Conservation (phyloP, 2,888 invertebrate genomes). For the Melieria crassipennis region DNA sequence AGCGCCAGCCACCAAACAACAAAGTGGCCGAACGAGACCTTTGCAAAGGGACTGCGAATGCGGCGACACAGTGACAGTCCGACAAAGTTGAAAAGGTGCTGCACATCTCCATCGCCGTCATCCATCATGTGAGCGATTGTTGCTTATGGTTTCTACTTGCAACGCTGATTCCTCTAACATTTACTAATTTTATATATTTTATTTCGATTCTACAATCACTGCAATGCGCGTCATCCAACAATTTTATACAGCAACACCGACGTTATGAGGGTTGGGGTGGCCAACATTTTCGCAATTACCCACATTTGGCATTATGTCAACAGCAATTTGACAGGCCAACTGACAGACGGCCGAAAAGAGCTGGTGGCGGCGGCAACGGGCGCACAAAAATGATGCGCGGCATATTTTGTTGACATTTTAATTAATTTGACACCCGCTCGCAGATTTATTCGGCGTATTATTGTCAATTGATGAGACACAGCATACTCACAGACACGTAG, state of each 20-base stretch:
- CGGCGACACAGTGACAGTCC: background rate
- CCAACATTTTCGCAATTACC: background rate
- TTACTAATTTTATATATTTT: too few species aligned
- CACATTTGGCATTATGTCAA: background rate
- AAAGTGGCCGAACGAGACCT: background rate
- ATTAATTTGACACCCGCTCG: conserved; percentile 46
- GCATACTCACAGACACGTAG: background rate
- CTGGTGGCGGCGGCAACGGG: conserved; percentile 8
- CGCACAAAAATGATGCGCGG: conserved; percentile 35
- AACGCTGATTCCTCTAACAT: too few species aligned
- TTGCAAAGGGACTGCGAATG: background rate
- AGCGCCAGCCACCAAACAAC: background rate
- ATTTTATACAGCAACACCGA: too few species aligned
- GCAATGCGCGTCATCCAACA: too few species aligned
- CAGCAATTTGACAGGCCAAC: background rate
- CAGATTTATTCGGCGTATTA: conserved; percentile 8
- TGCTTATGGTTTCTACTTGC: too few species aligned
- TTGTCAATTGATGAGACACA: background rate
- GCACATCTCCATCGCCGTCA: too few species aligned
- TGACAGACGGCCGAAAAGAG: background rate
- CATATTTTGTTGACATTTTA: conserved; percentile 53
- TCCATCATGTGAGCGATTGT: too few species aligned
- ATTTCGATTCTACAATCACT: too few species aligned
- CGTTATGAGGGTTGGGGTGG: too few species aligned
- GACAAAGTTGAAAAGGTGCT: background rate